A percentile compares a stretch with the other conserved stretches of the same genome.
These are phyloP conservation scores for Lissocephala sabroskyi DNA, from an alignment of 2,888 invertebrate species.

Conservation along the genomic window DNA sequence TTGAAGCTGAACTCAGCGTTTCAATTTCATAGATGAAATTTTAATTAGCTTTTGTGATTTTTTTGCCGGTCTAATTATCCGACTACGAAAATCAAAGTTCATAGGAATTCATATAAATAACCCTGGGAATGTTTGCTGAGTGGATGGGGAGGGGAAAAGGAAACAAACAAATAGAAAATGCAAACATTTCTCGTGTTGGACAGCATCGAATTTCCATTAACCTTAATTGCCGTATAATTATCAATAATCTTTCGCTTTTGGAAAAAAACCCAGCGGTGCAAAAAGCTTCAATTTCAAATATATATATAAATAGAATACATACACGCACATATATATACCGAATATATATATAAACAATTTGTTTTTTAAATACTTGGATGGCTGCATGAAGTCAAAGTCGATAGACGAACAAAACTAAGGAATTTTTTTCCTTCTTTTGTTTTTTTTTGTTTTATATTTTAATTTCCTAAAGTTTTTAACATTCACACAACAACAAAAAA, in stretches of 20 bases:
- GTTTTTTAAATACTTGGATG: too few relatives aligned
- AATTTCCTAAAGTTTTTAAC: too few relatives aligned
- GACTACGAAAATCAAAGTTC: background rate
- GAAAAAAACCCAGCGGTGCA: background rate
- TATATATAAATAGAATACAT: background rate
- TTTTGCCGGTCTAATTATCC: background rate
- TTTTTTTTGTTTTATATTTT: conserved; percentile 7
- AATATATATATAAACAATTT: conserved; percentile 1
- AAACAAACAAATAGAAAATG: background rate
- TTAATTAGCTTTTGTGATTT: too few relatives aligned
- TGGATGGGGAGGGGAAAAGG: too few relatives aligned
- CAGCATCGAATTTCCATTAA: conserved; percentile 10
- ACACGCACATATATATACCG: conserved; percentile 7
- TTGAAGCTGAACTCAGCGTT: too few relatives aligned
- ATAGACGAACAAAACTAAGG: conserved; percentile 10
- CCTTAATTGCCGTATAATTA: too few relatives aligned
- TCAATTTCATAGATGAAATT: too few relatives aligned
- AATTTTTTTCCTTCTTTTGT: conserved; percentile 8
- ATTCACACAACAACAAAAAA: too few relatives aligned
- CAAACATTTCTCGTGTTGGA: conserved; percentile 1
- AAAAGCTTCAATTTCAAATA: background rate
- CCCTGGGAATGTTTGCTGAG: background rate
- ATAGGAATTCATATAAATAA: too few relatives aligned
- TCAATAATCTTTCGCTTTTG: too few relatives aligned
- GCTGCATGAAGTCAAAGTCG: conserved; percentile 12